These are phyloP conservation scores for Hapalemur alaotrensis DNA, from an alignment of 2,797 vertebrate genomes.

Conservation along the genomic window DNA sequence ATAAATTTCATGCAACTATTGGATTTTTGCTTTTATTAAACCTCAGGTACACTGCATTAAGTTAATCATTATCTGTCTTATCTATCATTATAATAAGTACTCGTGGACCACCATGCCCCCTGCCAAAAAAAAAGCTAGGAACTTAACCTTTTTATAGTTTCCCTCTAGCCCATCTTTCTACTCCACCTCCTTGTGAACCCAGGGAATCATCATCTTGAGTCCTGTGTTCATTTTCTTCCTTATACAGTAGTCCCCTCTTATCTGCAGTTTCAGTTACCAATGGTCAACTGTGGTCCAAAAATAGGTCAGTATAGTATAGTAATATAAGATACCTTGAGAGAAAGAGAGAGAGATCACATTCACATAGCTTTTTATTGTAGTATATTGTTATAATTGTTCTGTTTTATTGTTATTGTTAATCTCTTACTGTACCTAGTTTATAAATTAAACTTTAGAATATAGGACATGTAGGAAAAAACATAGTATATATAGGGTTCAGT, in stretches of 20 bases:
- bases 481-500: not conserved
- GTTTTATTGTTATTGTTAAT: not conserved
- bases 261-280: not conserved
- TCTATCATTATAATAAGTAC: not conserved
- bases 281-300: not conserved
- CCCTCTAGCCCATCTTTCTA: not conserved
- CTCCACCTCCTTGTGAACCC: not conserved
- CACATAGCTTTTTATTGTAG: not conserved
- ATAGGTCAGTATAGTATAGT: not conserved
- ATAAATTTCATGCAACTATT: not conserved
- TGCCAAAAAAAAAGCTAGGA: not conserved
- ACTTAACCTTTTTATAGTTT: not conserved
- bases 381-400: not conserved
- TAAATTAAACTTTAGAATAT: not conserved
- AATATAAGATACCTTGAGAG: not conserved
- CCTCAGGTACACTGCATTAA: not conserved
- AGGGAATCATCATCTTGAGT: not conserved
- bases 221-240: conserved; percentile 38
- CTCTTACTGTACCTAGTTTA: not conserved
- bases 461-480: not conserved
- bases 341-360: not conserved
- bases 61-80: not conserved
- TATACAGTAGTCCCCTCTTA: not conserved
- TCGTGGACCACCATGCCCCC: not conserved
- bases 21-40: conserved; percentile 1